Evolutionary conservation across 2,113 vertebrate species (phyloP).

Genomic region (Chloropsis cyanopogon): DNA sequence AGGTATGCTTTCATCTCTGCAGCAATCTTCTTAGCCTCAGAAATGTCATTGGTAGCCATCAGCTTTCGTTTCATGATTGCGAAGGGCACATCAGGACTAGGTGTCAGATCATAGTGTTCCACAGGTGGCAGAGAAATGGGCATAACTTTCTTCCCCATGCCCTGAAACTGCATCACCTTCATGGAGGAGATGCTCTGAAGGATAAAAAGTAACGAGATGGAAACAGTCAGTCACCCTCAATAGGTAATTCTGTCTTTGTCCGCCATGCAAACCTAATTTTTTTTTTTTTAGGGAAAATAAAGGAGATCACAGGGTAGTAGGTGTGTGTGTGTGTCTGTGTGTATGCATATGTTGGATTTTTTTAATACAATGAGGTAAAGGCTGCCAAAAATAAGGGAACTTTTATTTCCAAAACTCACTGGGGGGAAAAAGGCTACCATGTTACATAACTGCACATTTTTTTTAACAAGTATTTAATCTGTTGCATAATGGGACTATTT

Average conservation of each 20-base stretch:
- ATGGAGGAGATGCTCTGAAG: constrained; percentile 85
- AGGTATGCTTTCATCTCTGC: constrained; percentile 78
- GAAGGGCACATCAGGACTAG: constrained; percentile 89
- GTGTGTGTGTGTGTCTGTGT: neutral
- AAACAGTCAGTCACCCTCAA: neutral
- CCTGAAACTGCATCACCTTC: constrained; percentile 91
- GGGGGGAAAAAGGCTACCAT: neutral
- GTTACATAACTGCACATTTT: neutral
- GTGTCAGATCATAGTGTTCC: constrained; percentile 77
- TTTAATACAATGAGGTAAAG: neutral
- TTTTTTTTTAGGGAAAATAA: neutral
- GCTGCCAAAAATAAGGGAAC: neutral
- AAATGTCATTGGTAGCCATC: constrained; percentile 82
- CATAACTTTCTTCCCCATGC: constrained; percentile 61
- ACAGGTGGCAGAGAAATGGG: constrained; percentile 73
- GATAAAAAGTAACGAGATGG: neutral
- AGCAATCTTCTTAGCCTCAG: constrained; percentile 63
- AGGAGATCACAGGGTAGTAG: neutral
- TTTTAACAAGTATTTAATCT: neutral
- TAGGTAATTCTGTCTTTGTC: neutral
- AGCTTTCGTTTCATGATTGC: constrained; percentile 91
- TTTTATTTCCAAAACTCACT: neutral
- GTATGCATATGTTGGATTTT: accelerated
- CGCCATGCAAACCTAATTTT: neutral
- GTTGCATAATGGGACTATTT: neutral